These are phyloP conservation scores for Plodia interpunctella DNA, from an alignment of 1,140 invertebrate species.

Conservation along the genomic window DNA sequence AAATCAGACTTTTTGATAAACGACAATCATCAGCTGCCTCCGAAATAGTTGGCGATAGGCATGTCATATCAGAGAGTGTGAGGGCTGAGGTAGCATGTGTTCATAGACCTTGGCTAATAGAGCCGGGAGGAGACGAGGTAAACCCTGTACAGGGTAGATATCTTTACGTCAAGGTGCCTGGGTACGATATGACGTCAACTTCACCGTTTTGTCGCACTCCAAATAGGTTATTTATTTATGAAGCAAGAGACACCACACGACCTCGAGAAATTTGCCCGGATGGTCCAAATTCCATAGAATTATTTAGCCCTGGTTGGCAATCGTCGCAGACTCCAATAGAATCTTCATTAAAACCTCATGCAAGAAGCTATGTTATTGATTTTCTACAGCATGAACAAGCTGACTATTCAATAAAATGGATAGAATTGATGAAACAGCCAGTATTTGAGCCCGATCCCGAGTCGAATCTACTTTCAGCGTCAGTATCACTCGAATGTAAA, in stretches of 20 bases:
- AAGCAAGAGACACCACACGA: slow-evolving; percentile 79
- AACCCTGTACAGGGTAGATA: slow-evolving; percentile 81
- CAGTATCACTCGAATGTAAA: slow-evolving; percentile 81
- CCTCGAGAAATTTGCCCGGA: slow-evolving; percentile 83
- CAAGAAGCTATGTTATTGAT: slow-evolving; percentile 83
- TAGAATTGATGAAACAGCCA: slow-evolving; percentile 86
- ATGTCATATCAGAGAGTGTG: slow-evolving; percentile 73
- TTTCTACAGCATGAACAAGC: slow-evolving; percentile 84
- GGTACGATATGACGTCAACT: slow-evolving; percentile 78
- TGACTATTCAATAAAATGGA: slow-evolving; percentile 85
- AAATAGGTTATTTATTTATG: slow-evolving; percentile 86
- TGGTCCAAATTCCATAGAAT: slow-evolving; percentile 77
- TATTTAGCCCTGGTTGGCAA: slow-evolving; percentile 87
- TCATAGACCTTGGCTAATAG: slow-evolving; percentile 87
- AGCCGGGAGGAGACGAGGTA: slow-evolving; percentile 79
- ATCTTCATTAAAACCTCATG: slow-evolving; percentile 77
- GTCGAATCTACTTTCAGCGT: slow-evolving; percentile 78
- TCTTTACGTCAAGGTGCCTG: slow-evolving; percentile 83
- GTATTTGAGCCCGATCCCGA: slow-evolving; percentile 74
- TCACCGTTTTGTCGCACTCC: slow-evolving; percentile 80
- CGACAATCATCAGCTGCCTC: slow-evolving; percentile 58
- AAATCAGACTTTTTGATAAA: slow-evolving; percentile 76
- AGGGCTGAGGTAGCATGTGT: slow-evolving; percentile 78
- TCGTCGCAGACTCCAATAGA: slow-evolving; percentile 68
- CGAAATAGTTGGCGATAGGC: slow-evolving; percentile 68